Conservation (phyloP, 2,888 invertebrate species). For the Diachrysia chrysitis region DNA sequence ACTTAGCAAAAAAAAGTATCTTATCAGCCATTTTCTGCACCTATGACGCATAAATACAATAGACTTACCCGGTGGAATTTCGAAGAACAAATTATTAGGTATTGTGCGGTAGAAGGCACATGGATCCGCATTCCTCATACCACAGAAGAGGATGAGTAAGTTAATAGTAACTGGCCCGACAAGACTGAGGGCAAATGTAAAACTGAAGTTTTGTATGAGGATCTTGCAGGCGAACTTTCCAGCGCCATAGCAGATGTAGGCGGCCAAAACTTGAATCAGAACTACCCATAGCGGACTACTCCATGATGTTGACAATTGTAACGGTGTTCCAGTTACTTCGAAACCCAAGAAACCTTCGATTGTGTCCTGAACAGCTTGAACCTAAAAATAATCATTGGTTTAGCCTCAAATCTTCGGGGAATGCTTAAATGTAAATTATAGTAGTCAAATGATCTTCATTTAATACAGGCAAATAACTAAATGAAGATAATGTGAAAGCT, state of each 20-base stretch:
- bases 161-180: slow-evolving; percentile 93
- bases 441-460: background rate
- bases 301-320: slow-evolving; percentile 72
- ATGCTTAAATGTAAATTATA: background rate
- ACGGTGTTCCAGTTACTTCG: slow-evolving; percentile 72
- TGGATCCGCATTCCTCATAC: slow-evolving; percentile 90
- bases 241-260: slow-evolving; percentile 91
- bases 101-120: slow-evolving; percentile 91
- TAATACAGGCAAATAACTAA: background rate
- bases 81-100: slow-evolving; percentile 96
- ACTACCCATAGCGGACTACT: slow-evolving; percentile 89
- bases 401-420: background rate
- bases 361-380: slow-evolving; percentile 79
- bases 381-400: slow-evolving; percentile 64
- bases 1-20: too few relatives aligned
- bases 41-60: background rate
- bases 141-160: slow-evolving; percentile 91
- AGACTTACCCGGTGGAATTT: slow-evolving; percentile 91
- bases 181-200: slow-evolving; percentile 94
- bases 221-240: slow-evolving; percentile 96
- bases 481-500: too few relatives aligned
- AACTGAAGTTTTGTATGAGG: slow-evolving; percentile 96
- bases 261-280: slow-evolving; percentile 90
- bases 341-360: slow-evolving; percentile 78
- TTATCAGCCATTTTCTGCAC: too few relatives aligned